Evolutionary conservation across 2,888 invertebrate genomes (phyloP), one percentile per base, ranked within the genome.

Genomic region (Brachylomia viminalis): DNA sequence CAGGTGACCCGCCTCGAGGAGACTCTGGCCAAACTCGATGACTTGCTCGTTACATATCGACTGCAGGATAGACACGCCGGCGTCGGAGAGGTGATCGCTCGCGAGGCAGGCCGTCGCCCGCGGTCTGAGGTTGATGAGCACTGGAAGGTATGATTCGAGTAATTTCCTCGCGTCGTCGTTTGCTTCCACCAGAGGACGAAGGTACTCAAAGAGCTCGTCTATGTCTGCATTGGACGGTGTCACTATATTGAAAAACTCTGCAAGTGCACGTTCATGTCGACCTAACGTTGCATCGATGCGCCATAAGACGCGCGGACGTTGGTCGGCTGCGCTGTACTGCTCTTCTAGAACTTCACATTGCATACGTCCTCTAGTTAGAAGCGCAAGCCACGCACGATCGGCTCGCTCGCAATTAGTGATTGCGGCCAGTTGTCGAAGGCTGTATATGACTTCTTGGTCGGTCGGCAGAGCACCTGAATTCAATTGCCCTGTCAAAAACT

Each of bases 401-500:
- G 94, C 90, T 49, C 94, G 92, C 89, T 95, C 95, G 77, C 93
- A 91, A 10, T 84, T 87, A n/a, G 90, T 90, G 7, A 71, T 80
- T 23, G 88, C 90, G 13, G 93, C 93, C 27, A 94, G 87, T 77
- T 92, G 89, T 78, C 91, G 90, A 54, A 93, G 89, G 68, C 91
- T 90, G 47, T 87, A 89, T 30, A 94, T 88, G n/a, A 95, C 85
- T 72, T 94, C 94, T 64, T 90, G 91, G 79, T 96, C 96, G 54
- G 92, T 83, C 2, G 96, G 96, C n/a, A 95, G 84, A 45, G 94
- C 92, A 8, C 95, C 94, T 58, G 92, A 88, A 67, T 89, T 91
- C 56, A 96, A 78, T 83, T 96, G 96, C 2, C 93, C 93, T 10
- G 92, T 91, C 49, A 96, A 92, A 85, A 96, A 96, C 71, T 96